These are phyloP conservation scores for Oncopodura yosiiana DNA, from an alignment of 1,140 invertebrate genomes.

Conservation along the genomic window DNA sequence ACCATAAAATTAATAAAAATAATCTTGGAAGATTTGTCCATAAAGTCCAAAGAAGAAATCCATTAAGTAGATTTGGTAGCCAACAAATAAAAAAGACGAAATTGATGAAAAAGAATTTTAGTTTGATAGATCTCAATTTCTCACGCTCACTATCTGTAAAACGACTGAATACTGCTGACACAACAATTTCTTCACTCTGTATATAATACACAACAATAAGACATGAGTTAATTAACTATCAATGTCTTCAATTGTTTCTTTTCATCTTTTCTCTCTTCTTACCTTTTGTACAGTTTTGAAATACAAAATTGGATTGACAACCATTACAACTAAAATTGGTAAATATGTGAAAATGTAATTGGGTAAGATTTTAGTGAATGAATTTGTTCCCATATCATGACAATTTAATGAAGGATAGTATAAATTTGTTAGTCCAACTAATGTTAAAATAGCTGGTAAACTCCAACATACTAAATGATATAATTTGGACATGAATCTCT, in stretches of 20 bases:
- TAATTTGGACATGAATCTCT: conserved; percentile 44
- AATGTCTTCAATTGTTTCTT: not conserved
- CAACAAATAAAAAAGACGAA: conserved; percentile 69
- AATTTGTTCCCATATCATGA: conserved; percentile 52
- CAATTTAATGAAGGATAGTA: conserved; percentile 64
- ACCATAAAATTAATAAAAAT: conserved; percentile 61
- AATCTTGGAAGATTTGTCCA: conserved; percentile 60
- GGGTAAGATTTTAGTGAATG: conserved; percentile 57
- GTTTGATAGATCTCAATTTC: conserved; percentile 54
- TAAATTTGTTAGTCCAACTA: conserved; percentile 56
- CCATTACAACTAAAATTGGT: conserved; percentile 61
- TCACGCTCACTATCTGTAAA: conserved; percentile 51
- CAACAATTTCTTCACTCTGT: conserved; percentile 28
- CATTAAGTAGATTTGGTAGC: conserved; percentile 68
- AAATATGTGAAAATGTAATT: conserved; percentile 67
- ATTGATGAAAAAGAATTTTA: conserved; percentile 67
- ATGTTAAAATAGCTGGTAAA: conserved; percentile 55
- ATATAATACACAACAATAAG: not conserved
- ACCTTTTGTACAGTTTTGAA: conserved; percentile 53
- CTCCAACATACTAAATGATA: conserved; percentile 64
- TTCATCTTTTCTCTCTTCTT: conserved; percentile 36
- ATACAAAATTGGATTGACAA: conserved; percentile 63
- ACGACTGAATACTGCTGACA: conserved; percentile 27
- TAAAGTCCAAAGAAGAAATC: conserved; percentile 60
- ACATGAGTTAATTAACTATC: not conserved